Evolutionary conservation across 2,888 invertebrate species (phyloP).

Genomic region (Criorhina ranunculi): DNA sequence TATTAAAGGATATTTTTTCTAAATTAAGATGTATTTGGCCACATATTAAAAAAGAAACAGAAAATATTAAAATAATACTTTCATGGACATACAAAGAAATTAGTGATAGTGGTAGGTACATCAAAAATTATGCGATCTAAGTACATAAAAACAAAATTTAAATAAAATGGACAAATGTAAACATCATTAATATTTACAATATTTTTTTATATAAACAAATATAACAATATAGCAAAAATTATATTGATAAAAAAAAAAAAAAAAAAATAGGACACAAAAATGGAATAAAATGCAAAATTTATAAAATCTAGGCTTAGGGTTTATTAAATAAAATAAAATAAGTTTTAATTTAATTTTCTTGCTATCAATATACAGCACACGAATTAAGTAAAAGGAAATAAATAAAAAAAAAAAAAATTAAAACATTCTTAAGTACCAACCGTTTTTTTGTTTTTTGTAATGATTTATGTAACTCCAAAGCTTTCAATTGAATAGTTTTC

Average conservation of each 20-base stretch:
- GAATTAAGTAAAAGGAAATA: neutral
- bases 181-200: constrained; percentile 15
- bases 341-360: neutral
- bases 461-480: neutral
- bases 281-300: constrained; percentile 44
- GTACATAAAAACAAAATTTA: constrained; percentile 3
- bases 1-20: neutral
- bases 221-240: constrained; percentile 41
- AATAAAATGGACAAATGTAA: constrained; percentile 13
- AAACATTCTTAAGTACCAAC: constrained; percentile 50
- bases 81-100: constrained; percentile 10
- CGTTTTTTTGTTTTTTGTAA: constrained; percentile 16
- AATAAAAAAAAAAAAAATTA: constrained; percentile 4
- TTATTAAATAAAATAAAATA: neutral
- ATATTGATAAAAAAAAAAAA: constrained; percentile 8
- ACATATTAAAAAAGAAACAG: constrained; percentile 8
- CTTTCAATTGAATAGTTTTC: neutral
- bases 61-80: constrained; percentile 62
- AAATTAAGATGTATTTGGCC: constrained; percentile 48
- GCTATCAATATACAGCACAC: constrained; percentile 37
- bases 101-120: constrained; percentile 44
- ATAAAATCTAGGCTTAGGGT: constrained; percentile 10
- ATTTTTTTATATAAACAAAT: neutral
- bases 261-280: constrained; percentile 27
- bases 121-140: constrained; percentile 4